phyloP scores from a whole-genome alignment of 1,140 invertebrate species.

The Oreohelix idahoensis region DNA sequence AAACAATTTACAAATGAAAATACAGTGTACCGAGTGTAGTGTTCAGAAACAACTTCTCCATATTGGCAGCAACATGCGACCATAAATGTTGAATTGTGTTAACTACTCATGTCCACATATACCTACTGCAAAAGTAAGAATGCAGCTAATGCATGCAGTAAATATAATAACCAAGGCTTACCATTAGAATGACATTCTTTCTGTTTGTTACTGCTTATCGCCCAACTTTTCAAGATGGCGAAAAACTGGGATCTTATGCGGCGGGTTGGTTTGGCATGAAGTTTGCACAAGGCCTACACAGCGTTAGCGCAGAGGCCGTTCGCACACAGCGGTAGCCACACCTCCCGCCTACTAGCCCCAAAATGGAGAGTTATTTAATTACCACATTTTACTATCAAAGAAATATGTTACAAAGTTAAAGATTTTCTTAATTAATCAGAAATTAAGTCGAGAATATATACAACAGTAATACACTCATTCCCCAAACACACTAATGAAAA shows the following conservation, averaged over 20 bases:
- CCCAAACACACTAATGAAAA: too few species aligned
- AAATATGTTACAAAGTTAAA: too few species aligned
- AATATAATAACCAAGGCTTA: not conserved
- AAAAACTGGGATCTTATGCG: constrained; percentile 20
- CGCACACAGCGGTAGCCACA: not conserved
- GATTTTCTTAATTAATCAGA: too few species aligned
- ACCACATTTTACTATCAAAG: too few species aligned
- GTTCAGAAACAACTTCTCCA: not conserved
- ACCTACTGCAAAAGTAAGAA: not conserved
- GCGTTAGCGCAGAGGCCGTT: constrained; percentile 2
- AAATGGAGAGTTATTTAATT: too few species aligned
- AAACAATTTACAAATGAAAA: not conserved
- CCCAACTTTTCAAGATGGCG: constrained; percentile 18
- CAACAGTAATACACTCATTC: too few species aligned
- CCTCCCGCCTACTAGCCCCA: too few species aligned
- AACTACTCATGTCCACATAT: not conserved
- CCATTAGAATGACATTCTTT: not conserved
- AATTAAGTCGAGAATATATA: too few species aligned
- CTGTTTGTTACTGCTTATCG: not conserved
- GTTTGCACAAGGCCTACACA: not conserved
- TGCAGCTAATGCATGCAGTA: not conserved
- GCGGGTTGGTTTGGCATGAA: not conserved
- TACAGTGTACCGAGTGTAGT: too few species aligned
- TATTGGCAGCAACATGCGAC: not conserved
- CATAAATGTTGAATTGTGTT: not conserved